Evolutionary conservation across 2,797 vertebrate species (phyloP), one percentile per base, ranked within the genome.

Genomic region (Tachyglossus aculeatus): DNA sequence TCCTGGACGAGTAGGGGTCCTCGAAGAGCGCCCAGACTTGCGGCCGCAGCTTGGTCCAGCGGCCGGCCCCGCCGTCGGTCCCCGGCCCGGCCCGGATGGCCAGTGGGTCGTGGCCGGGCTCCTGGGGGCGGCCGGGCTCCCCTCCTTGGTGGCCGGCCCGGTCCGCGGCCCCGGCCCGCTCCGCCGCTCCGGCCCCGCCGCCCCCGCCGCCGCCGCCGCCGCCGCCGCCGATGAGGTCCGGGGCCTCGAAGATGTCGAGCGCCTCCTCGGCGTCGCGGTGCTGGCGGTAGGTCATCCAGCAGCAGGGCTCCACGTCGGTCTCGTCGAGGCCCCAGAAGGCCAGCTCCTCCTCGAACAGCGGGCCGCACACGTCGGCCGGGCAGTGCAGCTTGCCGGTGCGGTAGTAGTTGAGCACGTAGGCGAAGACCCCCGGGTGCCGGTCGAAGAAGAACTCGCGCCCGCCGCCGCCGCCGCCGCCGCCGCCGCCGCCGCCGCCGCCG

Each of bases 241-340:
- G 93, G 0, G 90, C 86, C 90, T 98, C 96, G 71, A 98, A 99
- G 85, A 97, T 98, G 87, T 98, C 97, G 51, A 98, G 94, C 4
- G 97, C 97, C 89, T 98, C 97, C 85, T 98, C 97, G 3, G 97
- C 97, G 82, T 98, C 97, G 32, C 97, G 93, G 92, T 98, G 97
- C 89, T 98, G 97, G 70, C 97, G 85, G 90, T 98, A 98, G 40
- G 95, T 96, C 97, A 98, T 98, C 97, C 97, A 98, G 91, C 97
- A 98, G 92, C 97, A 98, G 38, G 96, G 96, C 91, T 98, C 96
- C 93, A 98, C 97, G 90, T 98, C 97, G 45, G 95, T 98, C 94
- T 98, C 96, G 86, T 98, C 97, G 90, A 98, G 97, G 78, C 97
- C 96, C 96, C 97, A 98, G 83, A 97, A 98, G 57, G 95, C 95